Base-by-base conservation (phyloP, 2,113 vertebrate genomes). In the Mesitornis unicolor region DNA sequence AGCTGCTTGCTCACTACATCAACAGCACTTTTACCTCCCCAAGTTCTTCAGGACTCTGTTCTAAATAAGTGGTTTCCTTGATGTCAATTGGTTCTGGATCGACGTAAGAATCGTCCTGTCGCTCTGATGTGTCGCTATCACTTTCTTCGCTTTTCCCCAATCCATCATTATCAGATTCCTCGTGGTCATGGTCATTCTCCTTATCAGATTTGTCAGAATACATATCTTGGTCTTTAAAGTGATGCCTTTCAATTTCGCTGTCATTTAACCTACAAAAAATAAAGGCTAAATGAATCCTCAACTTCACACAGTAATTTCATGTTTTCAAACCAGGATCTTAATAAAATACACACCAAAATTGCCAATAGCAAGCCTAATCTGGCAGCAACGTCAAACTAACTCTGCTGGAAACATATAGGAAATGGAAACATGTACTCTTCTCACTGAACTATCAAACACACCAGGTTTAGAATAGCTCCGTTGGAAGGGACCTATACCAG, bases 171-270 rank as follows among this genome's bases (percentile, higher is more conserved):
- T 99, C 99, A 8, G 99, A 99, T 60, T 99, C 99, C 90, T 99
- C 99, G 0, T 99, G 99, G 80, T 99, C 99, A 75, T 98, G 99
- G 87, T 99, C 99, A 25, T 99, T 99, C 96, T 99, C 99, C 84
- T 99, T 98, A 98, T 99, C 99, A 3, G 99, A 99, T 94, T 99
- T 99, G 98, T 99, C 99, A 9, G 99, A 99, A 97, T 99, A 99
- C 47, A 99, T 98, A 96, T 99, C 99, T 35, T 99, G 98, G 97
- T 99, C 99, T 97, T 99, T 99, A 95, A 99, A 99, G 75, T 99
- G 98, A 80, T 98, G 98, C 36, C 98, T 97, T 97, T 99, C 98
- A 74, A 98, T 97, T 98, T 99, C 99, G 67, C 98, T 98, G 95
- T 99, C 99, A 71, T 98, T 99, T 95, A 99, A 98, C 97, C 99